Conservation (phyloP, 2,113 vertebrate genomes). For the Opisthocomus hoazin region DNA sequence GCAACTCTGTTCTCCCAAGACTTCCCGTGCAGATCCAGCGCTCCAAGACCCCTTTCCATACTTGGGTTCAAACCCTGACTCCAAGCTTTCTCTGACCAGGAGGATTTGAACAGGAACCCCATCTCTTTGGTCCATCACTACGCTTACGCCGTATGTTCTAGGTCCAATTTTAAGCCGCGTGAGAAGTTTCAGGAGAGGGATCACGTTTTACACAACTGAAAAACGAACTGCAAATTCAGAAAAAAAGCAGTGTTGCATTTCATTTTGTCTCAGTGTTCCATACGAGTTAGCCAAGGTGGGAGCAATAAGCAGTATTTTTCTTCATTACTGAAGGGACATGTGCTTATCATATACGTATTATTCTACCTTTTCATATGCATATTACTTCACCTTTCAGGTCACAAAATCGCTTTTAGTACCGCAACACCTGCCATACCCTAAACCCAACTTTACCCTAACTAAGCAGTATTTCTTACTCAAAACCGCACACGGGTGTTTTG, state of each 20-base stretch:
- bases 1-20: background rate
- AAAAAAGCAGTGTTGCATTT: background rate
- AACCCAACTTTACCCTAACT: background rate
- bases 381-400: background rate
- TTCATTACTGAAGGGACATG: background rate
- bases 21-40: background rate
- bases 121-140: background rate
- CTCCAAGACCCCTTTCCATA: background rate
- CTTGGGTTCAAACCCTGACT: background rate
- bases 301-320: background rate
- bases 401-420: background rate
- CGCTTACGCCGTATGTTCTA: fast-evolving
- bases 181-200: background rate
- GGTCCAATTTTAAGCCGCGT: background rate
- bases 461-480: background rate
- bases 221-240: background rate
- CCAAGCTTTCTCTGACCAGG: background rate
- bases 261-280: background rate
- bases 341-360: background rate
- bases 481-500: background rate
- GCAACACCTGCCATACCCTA: background rate
- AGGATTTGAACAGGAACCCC: background rate
- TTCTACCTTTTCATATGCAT: background rate
- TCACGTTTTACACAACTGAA: background rate
- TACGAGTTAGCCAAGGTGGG: background rate